A percentile compares a stretch with the other conserved stretches of the same genome.
These are phyloP conservation scores for Trichechus manatus DNA, from an alignment of 2,113 vertebrate species.

Conservation along the genomic window DNA sequence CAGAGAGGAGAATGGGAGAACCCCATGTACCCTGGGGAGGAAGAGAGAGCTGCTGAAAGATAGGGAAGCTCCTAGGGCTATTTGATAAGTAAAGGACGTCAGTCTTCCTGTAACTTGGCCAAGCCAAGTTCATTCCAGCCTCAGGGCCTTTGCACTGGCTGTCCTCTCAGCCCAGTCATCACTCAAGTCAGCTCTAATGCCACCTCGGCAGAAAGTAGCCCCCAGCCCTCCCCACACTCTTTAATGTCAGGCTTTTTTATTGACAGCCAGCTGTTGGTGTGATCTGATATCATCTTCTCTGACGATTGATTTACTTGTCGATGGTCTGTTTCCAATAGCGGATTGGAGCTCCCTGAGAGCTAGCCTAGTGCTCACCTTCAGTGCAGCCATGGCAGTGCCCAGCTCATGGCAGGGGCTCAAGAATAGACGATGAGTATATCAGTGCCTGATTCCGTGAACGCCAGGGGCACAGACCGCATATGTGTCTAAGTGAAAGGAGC, in stretches of 20 bases:
- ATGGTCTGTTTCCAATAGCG: neutral
- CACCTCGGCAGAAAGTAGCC: neutral
- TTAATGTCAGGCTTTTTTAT: neutral
- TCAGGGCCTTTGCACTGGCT: neutral
- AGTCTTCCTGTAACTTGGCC: neutral
- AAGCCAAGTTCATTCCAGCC: neutral
- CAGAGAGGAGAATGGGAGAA: neutral
- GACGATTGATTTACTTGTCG: neutral
- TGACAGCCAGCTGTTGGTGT: neutral
- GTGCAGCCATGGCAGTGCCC: neutral
- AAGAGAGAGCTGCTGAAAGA: neutral
- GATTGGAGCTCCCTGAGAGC: neutral
- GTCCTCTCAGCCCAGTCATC: neutral
- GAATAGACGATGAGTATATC: neutral
- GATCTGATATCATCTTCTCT: neutral
- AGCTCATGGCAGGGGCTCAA: neutral
- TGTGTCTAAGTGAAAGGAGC: neutral
- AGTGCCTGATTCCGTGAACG: neutral
- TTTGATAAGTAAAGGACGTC: neutral
- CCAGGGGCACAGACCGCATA: neutral
- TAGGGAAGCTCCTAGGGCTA: neutral
- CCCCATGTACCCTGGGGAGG: fast-evolving
- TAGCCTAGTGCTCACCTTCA: too few relatives aligned
- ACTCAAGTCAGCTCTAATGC: neutral
- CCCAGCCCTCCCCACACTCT: too few relatives aligned